Conservation (phyloP, 2,888 invertebrate species). For the Apamea crenata region DNA sequence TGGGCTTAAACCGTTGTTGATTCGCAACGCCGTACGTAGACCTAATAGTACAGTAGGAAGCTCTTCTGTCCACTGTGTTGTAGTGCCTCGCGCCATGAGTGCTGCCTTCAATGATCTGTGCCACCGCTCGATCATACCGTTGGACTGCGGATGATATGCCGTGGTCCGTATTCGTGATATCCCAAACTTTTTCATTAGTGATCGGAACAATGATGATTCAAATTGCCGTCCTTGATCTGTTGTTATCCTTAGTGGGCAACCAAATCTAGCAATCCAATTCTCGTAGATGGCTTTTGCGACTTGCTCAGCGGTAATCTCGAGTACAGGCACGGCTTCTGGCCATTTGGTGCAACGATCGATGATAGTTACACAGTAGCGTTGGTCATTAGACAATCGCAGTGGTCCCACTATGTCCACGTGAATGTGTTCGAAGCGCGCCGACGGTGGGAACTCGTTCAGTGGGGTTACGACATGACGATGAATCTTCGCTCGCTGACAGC, state of each 20-base stretch:
- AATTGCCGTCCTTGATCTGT: constrained; percentile 33
- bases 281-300: not conserved
- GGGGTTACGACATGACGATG: not conserved
- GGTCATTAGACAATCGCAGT: not conserved
- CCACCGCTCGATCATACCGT: too few species aligned
- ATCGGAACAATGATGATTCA: constrained; percentile 2
- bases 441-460: not conserved
- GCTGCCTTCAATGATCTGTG: too few species aligned
- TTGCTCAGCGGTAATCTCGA: not conserved
- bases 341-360: constrained; percentile 17
- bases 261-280: not conserved
- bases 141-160: too few species aligned
- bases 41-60: too few species aligned
- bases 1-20: too few species aligned
- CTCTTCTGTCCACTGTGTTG: too few species aligned
- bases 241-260: constrained; percentile 8
- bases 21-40: too few species aligned
- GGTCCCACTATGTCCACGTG: constrained; percentile 1
- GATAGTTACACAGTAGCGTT: too few species aligned
- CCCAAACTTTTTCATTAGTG: constrained; percentile 10
- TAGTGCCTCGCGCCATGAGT: too few species aligned
- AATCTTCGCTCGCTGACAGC: not conserved
- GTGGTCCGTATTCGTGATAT: too few species aligned
- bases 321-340: constrained; percentile 20
- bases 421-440: not conserved